Base-by-base conservation (phyloP, 2,113 vertebrate genomes). In the Electrona antarctica region DNA sequence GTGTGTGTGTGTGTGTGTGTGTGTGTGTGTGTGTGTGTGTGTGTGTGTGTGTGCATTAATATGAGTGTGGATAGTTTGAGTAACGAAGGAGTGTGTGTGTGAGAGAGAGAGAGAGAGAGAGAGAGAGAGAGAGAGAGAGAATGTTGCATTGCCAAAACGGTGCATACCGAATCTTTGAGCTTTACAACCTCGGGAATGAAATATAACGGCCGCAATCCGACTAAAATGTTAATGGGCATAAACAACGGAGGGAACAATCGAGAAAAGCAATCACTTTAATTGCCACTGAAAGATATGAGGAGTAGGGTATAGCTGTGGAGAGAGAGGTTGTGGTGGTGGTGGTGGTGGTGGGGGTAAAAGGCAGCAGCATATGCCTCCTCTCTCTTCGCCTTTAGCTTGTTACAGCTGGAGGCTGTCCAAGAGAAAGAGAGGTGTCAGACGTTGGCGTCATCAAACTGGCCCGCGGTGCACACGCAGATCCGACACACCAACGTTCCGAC, bases 201-300 rank as follows among this genome's bases (percentile, higher is more conserved):
- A 76, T 82, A 82, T 67, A 60, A 29, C 8, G 64, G 21, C 4
- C 62, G 57, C 74, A 82, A 72, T 80, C 60, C 55, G 74, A 78
- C 69, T 69, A 71, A 80, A 87, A 80, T 76, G 69, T 71, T 73
- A 71, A 75, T 64, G 65, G 21, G 7, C 6, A 55, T 71, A 68
- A 73, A 78, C 64, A 65, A 78, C 8, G 15, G 63, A 1, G 71
- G 62, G 56, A 76, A 82, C 61, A 77, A 75, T 12, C 60, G 46
- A 65, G 64, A 51, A 76, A 82, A 69, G 77, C 79, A 76, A 71
- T 84, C 45, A 7, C 58, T 80, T 80, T 82, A 78, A 78, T 67
- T 71, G 77, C 67, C 65, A 60, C 80, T 63, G 66, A 60, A 60
- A 64, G 14, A 55, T 21, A 21, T 21, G 21, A 21, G 21, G 21